phyloP scores from a whole-genome alignment of 2,113 vertebrate genomes.

The Emberiza fucata region DNA sequence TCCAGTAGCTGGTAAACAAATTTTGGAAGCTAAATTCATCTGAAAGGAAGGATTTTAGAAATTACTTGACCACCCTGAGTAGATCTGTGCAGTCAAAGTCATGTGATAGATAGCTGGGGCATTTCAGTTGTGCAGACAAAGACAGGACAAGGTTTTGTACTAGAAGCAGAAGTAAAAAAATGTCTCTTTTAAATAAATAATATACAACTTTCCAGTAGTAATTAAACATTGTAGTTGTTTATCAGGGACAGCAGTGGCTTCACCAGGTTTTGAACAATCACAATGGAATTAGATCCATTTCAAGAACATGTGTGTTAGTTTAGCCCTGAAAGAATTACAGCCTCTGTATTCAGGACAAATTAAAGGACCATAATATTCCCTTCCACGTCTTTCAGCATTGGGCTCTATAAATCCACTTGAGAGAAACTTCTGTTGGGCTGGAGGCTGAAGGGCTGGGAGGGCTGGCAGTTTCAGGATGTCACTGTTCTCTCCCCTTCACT shows the following conservation, averaged over 20 bases:
- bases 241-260: not conserved
- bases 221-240: not conserved
- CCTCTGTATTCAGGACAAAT: not conserved
- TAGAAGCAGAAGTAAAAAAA: not conserved
- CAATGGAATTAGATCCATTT: not conserved
- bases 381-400: not conserved
- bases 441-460: not conserved
- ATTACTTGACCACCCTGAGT: not conserved
- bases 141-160: not conserved
- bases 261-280: not conserved
- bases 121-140: not conserved
- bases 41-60: not conserved
- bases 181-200: not conserved
- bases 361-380: not conserved
- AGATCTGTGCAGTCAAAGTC: not conserved
- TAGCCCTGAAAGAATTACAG: not conserved
- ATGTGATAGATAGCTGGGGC: not conserved
- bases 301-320: not conserved
- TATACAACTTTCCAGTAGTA: not conserved
- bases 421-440: not conserved
- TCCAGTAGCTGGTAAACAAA: conserved; percentile 36
- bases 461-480: not conserved
- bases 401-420: not conserved
- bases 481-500: not conserved
- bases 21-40: conserved; percentile 12